Base-by-base conservation (phyloP, 2,888 invertebrate genomes). In the Orthosia gothica region DNA sequence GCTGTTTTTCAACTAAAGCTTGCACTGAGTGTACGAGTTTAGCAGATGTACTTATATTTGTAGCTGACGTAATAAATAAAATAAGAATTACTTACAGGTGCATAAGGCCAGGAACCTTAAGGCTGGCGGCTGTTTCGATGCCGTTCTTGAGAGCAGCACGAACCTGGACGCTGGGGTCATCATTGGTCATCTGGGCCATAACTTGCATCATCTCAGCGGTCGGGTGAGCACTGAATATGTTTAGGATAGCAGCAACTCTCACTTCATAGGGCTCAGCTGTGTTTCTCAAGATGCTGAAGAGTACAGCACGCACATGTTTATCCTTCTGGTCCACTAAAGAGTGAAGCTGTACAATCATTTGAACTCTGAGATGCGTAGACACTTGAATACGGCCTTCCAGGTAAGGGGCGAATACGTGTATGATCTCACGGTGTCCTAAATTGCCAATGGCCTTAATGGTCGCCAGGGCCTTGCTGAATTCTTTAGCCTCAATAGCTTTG, bases 131-230 rank as follows among this genome's bases (percentile, higher is more conserved):
- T 55, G 94, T 93, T 89, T 96, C 91, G 75, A 98, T 97, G n/a
- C 95, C 94, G 40, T 97, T 97, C 89, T 97, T 97, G 12, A 98
- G 97, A n/a, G 97, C 97, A 72, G 97, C 96, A 80, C 97, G 97
- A 0, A 98, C 98, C 61, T 98, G 97, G 66, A 97, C 93, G 89
- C 97, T 97, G 23, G 95, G 94, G 88, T 98, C 98, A 65, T 95
- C 92, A 82, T 97, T 97, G 12, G 98, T 98, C 94, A 97, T 97
- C 88, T 97, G 95, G 32, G 98, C 98, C 97, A 98, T 98, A 49
- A 97, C 96, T 93, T 97, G 97, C 89, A 98, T 97, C 97, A 98
- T 97, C 18, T 94, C 94, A 26, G 95, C 92, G 13, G 97, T 96
- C 49, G 98, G 98, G 58, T 95, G 94, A 18, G 97, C 96, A 85